Evolutionary conservation across 2,113 vertebrate genomes (phyloP), one percentile per base, ranked within the genome.

Genomic region (Plotosus lineatus): DNA sequence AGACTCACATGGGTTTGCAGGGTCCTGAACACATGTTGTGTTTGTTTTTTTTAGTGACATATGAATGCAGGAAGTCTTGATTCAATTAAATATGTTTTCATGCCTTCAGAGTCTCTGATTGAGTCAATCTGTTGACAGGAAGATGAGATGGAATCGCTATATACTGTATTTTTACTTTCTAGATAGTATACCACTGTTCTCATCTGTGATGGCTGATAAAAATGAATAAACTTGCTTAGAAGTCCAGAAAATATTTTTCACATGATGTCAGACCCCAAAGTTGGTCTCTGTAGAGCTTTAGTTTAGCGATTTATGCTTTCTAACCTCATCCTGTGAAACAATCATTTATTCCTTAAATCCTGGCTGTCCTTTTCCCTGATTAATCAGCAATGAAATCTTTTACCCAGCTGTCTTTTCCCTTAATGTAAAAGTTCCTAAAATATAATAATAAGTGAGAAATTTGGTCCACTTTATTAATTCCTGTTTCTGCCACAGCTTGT

Each of bases 381-480:
- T 38, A 66, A 44, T 42, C 56, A 19, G 31, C 42, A 28, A 23
- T 33, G 26, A 48, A 38, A 40, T 36, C 1, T 55, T 36, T 78
- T 63, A 33, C 6, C 26, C 55, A 63, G 4, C 26, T 33, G 12
- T 44, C 38, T 50, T 2, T 21, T 78, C 76, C 40, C 21, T 40
- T 2, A 10, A 79, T 14, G 36, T 15, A 9, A 79, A n/a, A 19
- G 14, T 53, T 71, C 40, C 66, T 33, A 56, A 60, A 60, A 61
- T 21, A 46, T n/a, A n/a, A 56, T 26, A 73, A 48, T 11, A 51
- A 61, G 31, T 12, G 26, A 40, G 44, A 66, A 44, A 42, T 38
- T 31, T 44, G 65, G 79, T 75, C 75, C 71, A 53, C 58, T 81
- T 81, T 53, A 63, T 63, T 74, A 58, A n/a, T 73, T 80, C 53